phyloP scores from a whole-genome alignment of 2,888 invertebrate species.

The Clunio marinus region DNA sequence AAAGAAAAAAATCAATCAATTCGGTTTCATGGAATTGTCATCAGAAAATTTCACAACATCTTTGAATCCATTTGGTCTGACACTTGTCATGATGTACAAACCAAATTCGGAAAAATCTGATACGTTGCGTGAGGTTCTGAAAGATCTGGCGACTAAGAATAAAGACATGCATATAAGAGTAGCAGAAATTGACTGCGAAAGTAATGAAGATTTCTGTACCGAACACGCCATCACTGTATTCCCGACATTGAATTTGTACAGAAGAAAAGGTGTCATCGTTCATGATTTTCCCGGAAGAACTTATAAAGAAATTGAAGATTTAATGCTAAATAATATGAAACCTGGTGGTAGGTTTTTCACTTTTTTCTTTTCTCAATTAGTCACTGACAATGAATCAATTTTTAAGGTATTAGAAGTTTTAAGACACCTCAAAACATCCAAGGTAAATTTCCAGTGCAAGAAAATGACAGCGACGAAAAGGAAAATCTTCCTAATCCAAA shows the following conservation, averaged over 20 bases:
- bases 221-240: neutral
- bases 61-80: neutral
- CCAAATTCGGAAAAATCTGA: neutral
- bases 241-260: neutral
- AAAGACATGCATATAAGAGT: too few relatives aligned
- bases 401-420: too few relatives aligned
- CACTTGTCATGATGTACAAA: neutral
- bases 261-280: neutral
- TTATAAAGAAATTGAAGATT: neutral
- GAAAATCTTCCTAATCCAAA: too few relatives aligned
- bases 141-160: neutral
- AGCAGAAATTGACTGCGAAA: neutral
- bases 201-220: neutral
- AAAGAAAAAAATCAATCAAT: neutral
- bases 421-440: too few relatives aligned
- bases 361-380: too few relatives aligned
- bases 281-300: neutral
- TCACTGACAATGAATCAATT: too few relatives aligned
- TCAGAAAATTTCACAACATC: neutral
- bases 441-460: too few relatives aligned
- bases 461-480: too few relatives aligned
- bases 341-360: too few relatives aligned
- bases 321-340: neutral
- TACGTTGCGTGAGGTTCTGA: neutral
- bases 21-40: neutral